These are phyloP conservation scores for Dermolepida albohirtum DNA, from an alignment of 2,888 invertebrate genomes.

Conservation along the genomic window DNA sequence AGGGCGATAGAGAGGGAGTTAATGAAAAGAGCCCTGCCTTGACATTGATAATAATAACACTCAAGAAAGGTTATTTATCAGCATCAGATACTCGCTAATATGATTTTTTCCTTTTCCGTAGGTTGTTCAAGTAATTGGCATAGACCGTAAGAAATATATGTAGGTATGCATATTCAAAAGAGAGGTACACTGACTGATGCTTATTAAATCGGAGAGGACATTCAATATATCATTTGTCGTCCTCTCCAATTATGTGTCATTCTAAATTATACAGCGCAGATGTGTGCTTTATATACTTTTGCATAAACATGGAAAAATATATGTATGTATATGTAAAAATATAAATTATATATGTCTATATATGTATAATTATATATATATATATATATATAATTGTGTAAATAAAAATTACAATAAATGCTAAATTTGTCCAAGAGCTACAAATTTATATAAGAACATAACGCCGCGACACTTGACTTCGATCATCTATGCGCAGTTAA, in stretches of 20 bases:
- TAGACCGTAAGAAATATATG: constrained; percentile 18
- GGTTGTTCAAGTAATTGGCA: constrained; percentile 36
- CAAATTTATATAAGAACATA: no score
- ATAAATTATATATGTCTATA: no score
- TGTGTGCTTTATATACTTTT: constrained; percentile 14
- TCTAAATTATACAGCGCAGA: constrained; percentile 27
- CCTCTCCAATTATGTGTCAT: constrained; percentile 37
- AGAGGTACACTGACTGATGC: constrained; percentile 17
- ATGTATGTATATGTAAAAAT: not conserved
- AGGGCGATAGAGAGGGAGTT: not conserved
- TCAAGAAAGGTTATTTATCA: constrained; percentile 25
- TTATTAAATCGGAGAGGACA: constrained; percentile 36
- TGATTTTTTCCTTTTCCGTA: constrained; percentile 11
- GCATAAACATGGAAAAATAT: not conserved
- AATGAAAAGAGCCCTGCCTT: not conserved
- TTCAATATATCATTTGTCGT: constrained; percentile 38
- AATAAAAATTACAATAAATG: no score
- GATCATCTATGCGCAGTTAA: no score
- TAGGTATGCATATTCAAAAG: constrained; percentile 29
- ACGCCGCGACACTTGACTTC: no score
- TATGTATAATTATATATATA: no score
- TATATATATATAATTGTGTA: no score
- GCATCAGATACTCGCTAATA: constrained; percentile 24
- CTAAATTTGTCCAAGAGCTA: no score
- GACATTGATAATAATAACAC: constrained; percentile 16